Conservation (phyloP, 2,888 invertebrate genomes). For the Tiphia femorata region DNA sequence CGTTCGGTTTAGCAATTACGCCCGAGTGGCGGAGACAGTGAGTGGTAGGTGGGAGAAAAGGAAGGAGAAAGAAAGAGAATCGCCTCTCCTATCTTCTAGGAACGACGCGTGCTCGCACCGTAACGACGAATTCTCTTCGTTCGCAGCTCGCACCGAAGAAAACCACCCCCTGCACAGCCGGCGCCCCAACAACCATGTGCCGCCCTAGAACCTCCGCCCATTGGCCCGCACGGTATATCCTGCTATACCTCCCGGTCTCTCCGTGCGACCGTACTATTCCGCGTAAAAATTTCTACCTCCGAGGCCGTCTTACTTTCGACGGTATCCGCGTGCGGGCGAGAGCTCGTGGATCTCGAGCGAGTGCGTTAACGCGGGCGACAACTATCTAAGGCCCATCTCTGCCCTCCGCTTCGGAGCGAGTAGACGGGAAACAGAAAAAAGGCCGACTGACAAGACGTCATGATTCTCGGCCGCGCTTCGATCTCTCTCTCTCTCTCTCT, state of each 20-base stretch:
- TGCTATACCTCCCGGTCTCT: conserved; percentile 17
- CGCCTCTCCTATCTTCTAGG: no score
- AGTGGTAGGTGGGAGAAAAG: no score
- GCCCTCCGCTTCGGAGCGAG: not conserved
- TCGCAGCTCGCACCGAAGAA: conserved; percentile 24
- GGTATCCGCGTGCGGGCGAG: not conserved
- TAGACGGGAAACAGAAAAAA: conserved; percentile 23
- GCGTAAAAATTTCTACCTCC: conserved; percentile 1
- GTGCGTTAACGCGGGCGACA: conserved; percentile 29
- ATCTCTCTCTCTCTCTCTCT: conserved; percentile 17
- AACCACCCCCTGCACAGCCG: conserved; percentile 60
- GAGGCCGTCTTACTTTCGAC: not conserved
- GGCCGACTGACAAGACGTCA: conserved; percentile 43
- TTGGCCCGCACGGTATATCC: conserved; percentile 28
- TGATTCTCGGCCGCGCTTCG: conserved; percentile 41
- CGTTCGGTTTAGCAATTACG: conserved; percentile 9
- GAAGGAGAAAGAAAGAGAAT: no score
- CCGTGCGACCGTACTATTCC: conserved; percentile 5
- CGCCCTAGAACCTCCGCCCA: conserved; percentile 55
- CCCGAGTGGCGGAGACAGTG: no score
- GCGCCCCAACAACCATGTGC: conserved; percentile 59
- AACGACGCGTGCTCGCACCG: no score
- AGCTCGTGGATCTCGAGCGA: no score
- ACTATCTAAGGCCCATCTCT: conserved; percentile 31
- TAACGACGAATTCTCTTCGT: not conserved